Percentiles rank a stretch among this genome's conserved stretches.
Evolutionary conservation across 2,797 vertebrate species (phyloP).

Genomic region (Poecilia velifera): DNA sequence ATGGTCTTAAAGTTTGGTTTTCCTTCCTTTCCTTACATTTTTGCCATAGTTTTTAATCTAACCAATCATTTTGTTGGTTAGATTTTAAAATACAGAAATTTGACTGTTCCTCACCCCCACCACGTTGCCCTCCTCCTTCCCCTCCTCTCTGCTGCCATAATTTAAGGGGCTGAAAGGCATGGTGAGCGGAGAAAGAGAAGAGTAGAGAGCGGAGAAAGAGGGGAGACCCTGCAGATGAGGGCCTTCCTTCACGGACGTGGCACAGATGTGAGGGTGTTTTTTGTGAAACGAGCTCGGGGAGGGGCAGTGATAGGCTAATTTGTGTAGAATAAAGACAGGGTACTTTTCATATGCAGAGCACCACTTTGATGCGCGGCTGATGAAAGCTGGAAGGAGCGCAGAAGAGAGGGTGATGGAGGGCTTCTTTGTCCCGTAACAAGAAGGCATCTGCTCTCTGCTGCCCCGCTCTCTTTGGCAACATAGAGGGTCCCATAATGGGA

Average conservation of each 20-base stretch:
- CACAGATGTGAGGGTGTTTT: slow-evolving; percentile 87
- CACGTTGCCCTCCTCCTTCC: slow-evolving; percentile 16
- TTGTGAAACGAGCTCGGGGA: slow-evolving; percentile 76
- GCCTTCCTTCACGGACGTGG: slow-evolving; percentile 77
- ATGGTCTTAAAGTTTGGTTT: slow-evolving; percentile 49
- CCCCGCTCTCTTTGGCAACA: slow-evolving; percentile 60
- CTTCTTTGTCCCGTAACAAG: slow-evolving; percentile 86
- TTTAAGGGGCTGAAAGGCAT: slow-evolving; percentile 84
- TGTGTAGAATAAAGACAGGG: slow-evolving; percentile 78
- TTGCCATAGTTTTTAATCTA: slow-evolving; percentile 22
- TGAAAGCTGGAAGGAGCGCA: slow-evolving; percentile 74
- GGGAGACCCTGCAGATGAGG: slow-evolving; percentile 78
- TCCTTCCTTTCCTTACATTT: slow-evolving; percentile 29
- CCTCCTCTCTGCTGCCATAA: slow-evolving; percentile 71
- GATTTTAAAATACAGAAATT: slow-evolving; percentile 41
- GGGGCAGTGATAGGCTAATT: slow-evolving; percentile 84
- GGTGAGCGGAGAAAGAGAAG: slow-evolving; percentile 72
- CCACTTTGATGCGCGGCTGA: slow-evolving; percentile 85
- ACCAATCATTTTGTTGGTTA: not conserved
- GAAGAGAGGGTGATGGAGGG: slow-evolving; percentile 76
- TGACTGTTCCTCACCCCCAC: slow-evolving; percentile 46
- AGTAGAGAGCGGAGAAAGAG: slow-evolving; percentile 59
- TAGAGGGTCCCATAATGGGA: slow-evolving; percentile 71
- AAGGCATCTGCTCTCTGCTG: slow-evolving; percentile 83
- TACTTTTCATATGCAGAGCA: slow-evolving; percentile 89